These are phyloP conservation scores for Meloidogyne chitwoodi DNA, from an alignment of 1,140 invertebrate genomes.

Conservation along the genomic window DNA sequence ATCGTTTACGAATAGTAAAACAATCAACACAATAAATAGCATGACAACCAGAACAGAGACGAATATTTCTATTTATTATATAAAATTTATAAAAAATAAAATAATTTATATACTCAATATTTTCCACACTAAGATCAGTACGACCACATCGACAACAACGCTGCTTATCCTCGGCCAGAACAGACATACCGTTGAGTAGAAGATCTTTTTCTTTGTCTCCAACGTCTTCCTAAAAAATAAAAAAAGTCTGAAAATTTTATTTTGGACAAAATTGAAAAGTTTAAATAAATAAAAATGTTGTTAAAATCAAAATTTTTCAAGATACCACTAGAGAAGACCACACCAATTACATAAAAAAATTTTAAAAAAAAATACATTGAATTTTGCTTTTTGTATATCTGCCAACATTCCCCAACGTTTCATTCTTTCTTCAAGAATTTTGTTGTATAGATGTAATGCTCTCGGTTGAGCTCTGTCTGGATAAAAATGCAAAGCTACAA, in stretches of 20 bases:
- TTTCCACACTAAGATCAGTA: constrained; percentile 21
- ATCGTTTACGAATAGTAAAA: constrained; percentile 26
- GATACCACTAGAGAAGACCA: no score
- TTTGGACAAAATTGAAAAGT: not conserved
- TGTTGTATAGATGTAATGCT: constrained; percentile 35
- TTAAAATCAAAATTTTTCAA: no score
- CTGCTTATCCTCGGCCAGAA: constrained; percentile 26
- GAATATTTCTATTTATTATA: constrained; percentile 24
- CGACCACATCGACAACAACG: constrained; percentile 23
- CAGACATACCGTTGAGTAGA: constrained; percentile 8
- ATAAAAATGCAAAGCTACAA: constrained; percentile 40
- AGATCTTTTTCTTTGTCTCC: constrained; percentile 14
- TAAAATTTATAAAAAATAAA: constrained; percentile 5
- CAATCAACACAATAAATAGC: constrained; percentile 41
- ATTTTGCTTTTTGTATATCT: not conserved
- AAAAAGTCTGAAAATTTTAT: not conserved
- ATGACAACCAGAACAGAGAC: constrained; percentile 3
- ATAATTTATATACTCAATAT: constrained; percentile 26
- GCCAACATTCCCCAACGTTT: constrained; percentile 22
- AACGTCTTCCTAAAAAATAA: constrained; percentile 1
- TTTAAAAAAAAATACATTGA: not conserved
- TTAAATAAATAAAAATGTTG: not conserved
- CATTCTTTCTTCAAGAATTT: constrained; percentile 24
- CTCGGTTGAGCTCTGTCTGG: constrained; percentile 27
- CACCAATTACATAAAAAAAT: no score